Percentiles rank a stretch among this genome's conserved stretches.
phyloP scores from a whole-genome alignment of 1,140 invertebrate species.

The Homarus americanus region DNA sequence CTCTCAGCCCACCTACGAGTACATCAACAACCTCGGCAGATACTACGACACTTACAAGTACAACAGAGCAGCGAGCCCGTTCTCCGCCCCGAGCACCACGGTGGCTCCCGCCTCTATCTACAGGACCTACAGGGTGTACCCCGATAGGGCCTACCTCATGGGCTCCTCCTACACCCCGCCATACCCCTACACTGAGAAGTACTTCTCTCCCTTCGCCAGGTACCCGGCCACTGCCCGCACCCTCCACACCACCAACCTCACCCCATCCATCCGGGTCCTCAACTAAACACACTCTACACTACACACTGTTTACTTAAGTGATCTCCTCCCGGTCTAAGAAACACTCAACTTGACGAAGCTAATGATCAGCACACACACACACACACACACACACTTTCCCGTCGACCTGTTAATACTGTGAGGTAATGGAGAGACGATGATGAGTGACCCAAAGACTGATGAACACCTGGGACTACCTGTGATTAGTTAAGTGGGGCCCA shows the following conservation, averaged over 20 bases:
- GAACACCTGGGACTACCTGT: no score
- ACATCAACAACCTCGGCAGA: constrained; percentile 52
- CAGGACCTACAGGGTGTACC: constrained; percentile 43
- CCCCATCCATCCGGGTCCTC: background rate
- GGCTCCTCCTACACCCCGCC: constrained; percentile 22
- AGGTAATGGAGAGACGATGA: no score
- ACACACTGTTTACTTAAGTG: background rate
- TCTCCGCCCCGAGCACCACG: background rate
- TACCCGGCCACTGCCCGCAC: constrained; percentile 43
- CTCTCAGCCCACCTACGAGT: constrained; percentile 22
- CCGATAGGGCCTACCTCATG: constrained; percentile 24
- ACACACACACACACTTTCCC: background rate
- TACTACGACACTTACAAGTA: constrained; percentile 62
- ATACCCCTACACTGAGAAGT: constrained; percentile 59
- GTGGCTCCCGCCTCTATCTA: constrained; percentile 11
- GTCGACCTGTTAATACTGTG: no score
- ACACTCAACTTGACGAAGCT: background rate
- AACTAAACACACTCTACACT: background rate
- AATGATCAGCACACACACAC: background rate
- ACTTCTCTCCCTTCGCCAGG: constrained; percentile 31
- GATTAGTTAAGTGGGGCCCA: no score
- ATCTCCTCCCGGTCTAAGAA: background rate
- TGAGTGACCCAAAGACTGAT: no score
- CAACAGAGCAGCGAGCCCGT: constrained; percentile 34
- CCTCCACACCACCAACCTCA: background rate